These are phyloP conservation scores for Drosophila rubida DNA, from an alignment of 2,888 invertebrate genomes.

Conservation along the genomic window DNA sequence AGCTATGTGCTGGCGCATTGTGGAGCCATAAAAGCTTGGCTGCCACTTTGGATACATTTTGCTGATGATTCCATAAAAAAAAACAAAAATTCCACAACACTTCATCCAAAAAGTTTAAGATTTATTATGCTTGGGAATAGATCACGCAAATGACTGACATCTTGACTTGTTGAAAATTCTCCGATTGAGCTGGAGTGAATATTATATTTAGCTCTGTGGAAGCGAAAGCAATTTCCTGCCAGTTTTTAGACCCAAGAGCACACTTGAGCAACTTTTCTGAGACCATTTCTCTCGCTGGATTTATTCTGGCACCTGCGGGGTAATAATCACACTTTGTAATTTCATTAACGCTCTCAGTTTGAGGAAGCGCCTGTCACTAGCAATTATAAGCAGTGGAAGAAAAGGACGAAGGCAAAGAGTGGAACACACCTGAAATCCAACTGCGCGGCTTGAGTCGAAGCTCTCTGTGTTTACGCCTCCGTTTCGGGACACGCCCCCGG, in stretches of 20 bases:
- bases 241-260: slow-evolving; percentile 12
- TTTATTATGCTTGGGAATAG: neutral
- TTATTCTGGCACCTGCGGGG: slow-evolving; percentile 33
- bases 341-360: slow-evolving; percentile 60
- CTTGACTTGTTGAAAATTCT: neutral
- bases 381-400: slow-evolving; percentile 32
- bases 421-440: slow-evolving; percentile 21
- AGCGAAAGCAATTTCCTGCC: slow-evolving; percentile 19
- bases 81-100: neutral
- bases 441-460: neutral
- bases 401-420: neutral
- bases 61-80: no score
- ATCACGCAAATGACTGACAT: neutral
- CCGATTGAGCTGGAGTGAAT: neutral
- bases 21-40: no score
- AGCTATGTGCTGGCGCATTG: no score
- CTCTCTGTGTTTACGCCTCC: slow-evolving; percentile 9
- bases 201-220: neutral
- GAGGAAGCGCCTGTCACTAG: slow-evolving; percentile 41
- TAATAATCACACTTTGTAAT: slow-evolving; percentile 67
- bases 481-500: slow-evolving; percentile 26
- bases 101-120: no score
- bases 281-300: slow-evolving; percentile 25
- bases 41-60: no score
- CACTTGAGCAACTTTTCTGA: slow-evolving; percentile 27